These are phyloP conservation scores for Neoniphon sammara DNA, from an alignment of 2,797 vertebrate species.

Conservation along the genomic window DNA sequence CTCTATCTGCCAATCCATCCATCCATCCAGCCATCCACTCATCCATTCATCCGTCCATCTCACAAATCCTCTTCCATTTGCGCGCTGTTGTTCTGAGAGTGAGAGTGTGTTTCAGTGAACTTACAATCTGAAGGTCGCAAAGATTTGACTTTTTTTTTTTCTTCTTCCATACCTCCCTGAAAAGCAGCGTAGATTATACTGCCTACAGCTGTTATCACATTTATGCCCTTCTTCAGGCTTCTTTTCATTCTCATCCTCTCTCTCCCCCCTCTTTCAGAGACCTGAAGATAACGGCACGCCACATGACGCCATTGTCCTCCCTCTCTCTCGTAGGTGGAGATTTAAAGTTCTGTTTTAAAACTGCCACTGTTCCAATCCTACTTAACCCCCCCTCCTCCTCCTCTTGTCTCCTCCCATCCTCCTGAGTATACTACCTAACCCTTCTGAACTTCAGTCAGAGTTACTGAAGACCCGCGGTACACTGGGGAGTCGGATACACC, in stretches of 20 bases:
- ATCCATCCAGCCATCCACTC: slow-evolving; percentile 53
- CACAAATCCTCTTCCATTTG: slow-evolving; percentile 69
- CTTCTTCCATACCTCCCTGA: slow-evolving; percentile 62
- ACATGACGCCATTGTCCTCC: slow-evolving; percentile 80
- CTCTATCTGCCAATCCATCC: slow-evolving; percentile 58
- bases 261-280: slow-evolving; percentile 68
- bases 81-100: slow-evolving; percentile 44
- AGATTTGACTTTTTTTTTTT: slow-evolving; percentile 59
- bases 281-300: slow-evolving; percentile 79
- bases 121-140: slow-evolving; percentile 74
- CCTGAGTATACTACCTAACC: slow-evolving; percentile 81
- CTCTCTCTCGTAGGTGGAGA: slow-evolving; percentile 80
- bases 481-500: slow-evolving; percentile 77
- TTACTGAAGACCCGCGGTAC: slow-evolving; percentile 79
- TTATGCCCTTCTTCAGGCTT: slow-evolving; percentile 76
- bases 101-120: slow-evolving; percentile 61
- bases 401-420: slow-evolving; percentile 73
- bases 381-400: slow-evolving; percentile 76
- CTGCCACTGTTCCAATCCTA: slow-evolving; percentile 82
- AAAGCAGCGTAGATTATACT: slow-evolving; percentile 77
- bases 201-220: slow-evolving; percentile 82
- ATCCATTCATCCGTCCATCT: slow-evolving; percentile 75
- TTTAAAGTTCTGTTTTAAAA: slow-evolving; percentile 86
- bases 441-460: slow-evolving; percentile 83
- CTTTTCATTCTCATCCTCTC: slow-evolving; percentile 75